phyloP scores from a whole-genome alignment of 1,140 invertebrate species.

The Leptopilina boulardi region DNA sequence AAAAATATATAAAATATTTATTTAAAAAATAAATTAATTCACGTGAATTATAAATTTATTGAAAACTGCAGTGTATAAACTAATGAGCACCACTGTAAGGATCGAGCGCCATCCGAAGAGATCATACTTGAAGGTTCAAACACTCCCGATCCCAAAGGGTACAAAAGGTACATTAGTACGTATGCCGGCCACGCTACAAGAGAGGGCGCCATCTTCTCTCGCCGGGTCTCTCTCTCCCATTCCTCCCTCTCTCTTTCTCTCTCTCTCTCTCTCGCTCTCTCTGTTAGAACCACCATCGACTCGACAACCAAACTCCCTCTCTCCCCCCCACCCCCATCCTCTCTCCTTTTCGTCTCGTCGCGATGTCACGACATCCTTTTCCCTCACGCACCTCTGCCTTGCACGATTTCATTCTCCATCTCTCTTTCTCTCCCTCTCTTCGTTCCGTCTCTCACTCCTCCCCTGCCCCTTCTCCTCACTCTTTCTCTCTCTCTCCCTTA shows the following conservation, averaged over 20 bases:
- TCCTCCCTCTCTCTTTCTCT: conserved; percentile 9
- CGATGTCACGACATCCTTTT: neutral
- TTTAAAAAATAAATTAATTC: no score
- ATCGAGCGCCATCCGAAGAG: conserved; percentile 21
- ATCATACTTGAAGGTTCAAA: neutral
- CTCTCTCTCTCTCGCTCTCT: neutral
- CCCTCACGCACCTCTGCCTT: neutral
- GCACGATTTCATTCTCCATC: no score
- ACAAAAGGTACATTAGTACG: conserved; percentile 29
- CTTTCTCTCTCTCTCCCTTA: conserved; percentile 26
- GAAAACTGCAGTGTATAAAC: no score
- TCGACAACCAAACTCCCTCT: conserved; percentile 32
- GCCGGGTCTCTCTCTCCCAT: conserved; percentile 2
- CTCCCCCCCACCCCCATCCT: neutral
- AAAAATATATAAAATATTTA: no score
- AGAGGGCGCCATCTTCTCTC: conserved; percentile 46
- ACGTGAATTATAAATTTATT: no score
- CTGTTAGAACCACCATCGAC: conserved; percentile 12
- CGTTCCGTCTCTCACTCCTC: conserved; percentile 32
- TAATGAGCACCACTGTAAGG: conserved; percentile 48
- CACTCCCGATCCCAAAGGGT: conserved; percentile 39
- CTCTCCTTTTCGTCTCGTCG: conserved; percentile 16
- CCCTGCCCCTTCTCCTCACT: conserved; percentile 34
- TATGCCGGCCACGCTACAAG: conserved; percentile 21
- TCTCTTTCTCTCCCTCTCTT: conserved; percentile 27